Evolutionary conservation across 2,113 vertebrate genomes (phyloP).

Genomic region (Megaptera novaeangliae): DNA sequence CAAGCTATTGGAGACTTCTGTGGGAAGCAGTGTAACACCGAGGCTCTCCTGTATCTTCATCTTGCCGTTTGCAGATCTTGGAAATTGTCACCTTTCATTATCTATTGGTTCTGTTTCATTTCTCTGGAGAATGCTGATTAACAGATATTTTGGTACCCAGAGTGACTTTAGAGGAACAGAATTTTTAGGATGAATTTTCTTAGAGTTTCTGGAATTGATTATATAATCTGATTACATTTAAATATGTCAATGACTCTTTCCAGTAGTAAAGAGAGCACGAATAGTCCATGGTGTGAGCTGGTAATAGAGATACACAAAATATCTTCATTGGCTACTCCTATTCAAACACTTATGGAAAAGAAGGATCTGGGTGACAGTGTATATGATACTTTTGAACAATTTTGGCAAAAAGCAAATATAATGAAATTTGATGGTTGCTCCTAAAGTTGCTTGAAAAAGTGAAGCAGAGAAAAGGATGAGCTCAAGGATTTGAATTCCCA

Average conservation of each 20-base stretch:
- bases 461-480: background rate
- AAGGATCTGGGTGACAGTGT: background rate
- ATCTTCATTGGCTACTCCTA: background rate
- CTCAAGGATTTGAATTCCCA: background rate
- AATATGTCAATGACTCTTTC: background rate
- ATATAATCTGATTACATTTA: background rate
- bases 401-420: background rate
- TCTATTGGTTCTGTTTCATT: background rate
- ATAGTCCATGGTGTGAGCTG: background rate
- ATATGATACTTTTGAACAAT: background rate
- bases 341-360: background rate
- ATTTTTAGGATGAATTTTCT: background rate
- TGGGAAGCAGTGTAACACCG: background rate
- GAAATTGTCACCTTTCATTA: background rate
- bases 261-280: background rate
- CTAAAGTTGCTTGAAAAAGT: background rate
- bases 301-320: background rate
- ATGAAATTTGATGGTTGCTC: background rate
- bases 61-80: background rate
- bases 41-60: background rate
- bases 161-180: background rate
- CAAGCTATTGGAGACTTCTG: background rate
- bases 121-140: background rate
- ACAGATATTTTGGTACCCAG: background rate
- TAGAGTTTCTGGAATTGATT: background rate